Conservation (phyloP, 23 tunicate species). For the Oikopleura dioica region DNA sequence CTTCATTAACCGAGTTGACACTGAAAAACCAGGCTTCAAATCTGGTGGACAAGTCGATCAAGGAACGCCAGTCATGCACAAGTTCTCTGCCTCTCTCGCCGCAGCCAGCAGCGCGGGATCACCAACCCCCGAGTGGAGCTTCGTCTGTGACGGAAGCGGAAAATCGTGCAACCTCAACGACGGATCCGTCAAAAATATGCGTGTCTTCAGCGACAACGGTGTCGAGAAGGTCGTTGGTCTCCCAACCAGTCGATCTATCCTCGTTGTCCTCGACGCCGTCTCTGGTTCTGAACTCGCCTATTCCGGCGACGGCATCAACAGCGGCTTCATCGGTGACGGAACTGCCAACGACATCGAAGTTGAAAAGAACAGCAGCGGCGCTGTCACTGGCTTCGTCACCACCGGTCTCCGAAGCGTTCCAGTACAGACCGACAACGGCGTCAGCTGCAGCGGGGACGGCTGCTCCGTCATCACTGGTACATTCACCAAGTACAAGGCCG, state of each 20-base stretch:
- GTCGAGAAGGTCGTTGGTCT: not conserved
- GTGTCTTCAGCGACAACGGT: not conserved
- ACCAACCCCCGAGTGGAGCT: not conserved
- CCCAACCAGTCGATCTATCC: not conserved
- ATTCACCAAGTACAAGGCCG: not conserved
- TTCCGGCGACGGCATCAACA: not conserved
- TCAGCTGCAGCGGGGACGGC: not conserved
- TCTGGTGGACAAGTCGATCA: not conserved
- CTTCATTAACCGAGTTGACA: not conserved
- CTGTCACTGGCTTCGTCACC: not conserved
- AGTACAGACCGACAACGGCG: not conserved
- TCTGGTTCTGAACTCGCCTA: not conserved
- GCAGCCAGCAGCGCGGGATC: not conserved
- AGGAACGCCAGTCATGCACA: not conserved
- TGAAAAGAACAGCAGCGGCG: not conserved
- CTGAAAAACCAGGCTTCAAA: not conserved
- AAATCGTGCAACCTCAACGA: not conserved
- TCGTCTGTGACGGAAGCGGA: not conserved
- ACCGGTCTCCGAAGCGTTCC: not conserved
- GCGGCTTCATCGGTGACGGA: not conserved
- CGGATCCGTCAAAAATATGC: not conserved
- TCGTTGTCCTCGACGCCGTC: not conserved
- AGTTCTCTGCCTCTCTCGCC: no score
- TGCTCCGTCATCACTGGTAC: not conserved
- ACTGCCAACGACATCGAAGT: not conserved